Percentiles rank a stretch among this genome's conserved stretches.
These are phyloP conservation scores for Pipistrellus pipistrellus DNA, from an alignment of 2,797 vertebrate genomes.

Conservation along the genomic window DNA sequence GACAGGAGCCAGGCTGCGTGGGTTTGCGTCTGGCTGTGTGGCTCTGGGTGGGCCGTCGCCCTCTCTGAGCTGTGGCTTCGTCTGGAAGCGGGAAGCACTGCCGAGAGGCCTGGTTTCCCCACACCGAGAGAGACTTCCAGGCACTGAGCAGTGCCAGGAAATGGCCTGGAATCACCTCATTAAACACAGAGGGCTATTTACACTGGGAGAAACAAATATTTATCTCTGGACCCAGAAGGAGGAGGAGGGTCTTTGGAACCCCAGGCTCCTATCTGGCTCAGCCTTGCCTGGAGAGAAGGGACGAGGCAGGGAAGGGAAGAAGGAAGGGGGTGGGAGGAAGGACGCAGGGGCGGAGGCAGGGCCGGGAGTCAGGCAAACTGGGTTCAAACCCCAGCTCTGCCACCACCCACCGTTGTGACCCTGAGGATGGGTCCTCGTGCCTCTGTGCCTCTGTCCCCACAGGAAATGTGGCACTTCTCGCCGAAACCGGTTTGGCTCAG, in stretches of 20 bases:
- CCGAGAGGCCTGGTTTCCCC: constrained; percentile 16
- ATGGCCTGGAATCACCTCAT: constrained; percentile 81
- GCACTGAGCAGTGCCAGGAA: constrained; percentile 81
- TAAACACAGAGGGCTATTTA: constrained; percentile 85
- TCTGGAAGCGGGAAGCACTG: neutral
- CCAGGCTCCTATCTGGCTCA: constrained; percentile 62
- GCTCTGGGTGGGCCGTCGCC: neutral
- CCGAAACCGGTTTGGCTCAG: too few species aligned
- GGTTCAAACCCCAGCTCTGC: constrained; percentile 30
- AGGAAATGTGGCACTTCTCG: neutral
- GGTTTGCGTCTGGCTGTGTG: constrained; percentile 24
- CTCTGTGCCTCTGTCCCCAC: neutral
- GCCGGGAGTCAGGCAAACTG: neutral
- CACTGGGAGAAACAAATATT: constrained; percentile 86
- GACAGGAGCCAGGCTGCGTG: neutral
- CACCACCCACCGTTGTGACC: neutral
- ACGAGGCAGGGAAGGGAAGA: neutral
- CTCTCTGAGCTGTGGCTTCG: constrained; percentile 49
- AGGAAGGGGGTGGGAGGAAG: neutral
- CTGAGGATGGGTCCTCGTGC: neutral
- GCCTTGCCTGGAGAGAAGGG: neutral
- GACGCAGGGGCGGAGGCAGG: neutral
- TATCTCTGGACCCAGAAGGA: constrained; percentile 78
- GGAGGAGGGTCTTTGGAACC: constrained; percentile 76
- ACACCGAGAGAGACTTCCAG: constrained; percentile 68